Percentiles rank a stretch among this genome's conserved stretches.
Conservation (phyloP, 2,113 vertebrate genomes). For the Hyla sarda region DNA sequence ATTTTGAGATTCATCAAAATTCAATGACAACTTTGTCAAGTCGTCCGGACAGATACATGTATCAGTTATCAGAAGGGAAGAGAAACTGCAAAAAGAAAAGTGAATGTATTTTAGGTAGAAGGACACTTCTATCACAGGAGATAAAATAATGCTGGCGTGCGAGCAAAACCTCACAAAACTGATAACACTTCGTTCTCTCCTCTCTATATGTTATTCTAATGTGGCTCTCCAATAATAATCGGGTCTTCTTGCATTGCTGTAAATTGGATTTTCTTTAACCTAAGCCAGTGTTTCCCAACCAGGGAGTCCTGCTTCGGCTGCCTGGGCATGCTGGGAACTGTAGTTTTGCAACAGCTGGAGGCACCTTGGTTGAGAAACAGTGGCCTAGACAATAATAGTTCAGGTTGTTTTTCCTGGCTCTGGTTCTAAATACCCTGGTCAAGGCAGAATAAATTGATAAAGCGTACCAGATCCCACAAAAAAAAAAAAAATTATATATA, state of each 20-base stretch:
- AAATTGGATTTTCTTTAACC: background rate
- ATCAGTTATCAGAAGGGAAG: slow-evolving; percentile 17
- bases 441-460: too few relatives aligned
- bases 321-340: too few relatives aligned
- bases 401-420: too few relatives aligned
- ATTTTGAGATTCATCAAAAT: slow-evolving; percentile 42
- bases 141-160: background rate
- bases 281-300: too few relatives aligned
- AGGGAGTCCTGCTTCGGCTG: too few relatives aligned
- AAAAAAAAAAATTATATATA: too few relatives aligned
- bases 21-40: slow-evolving; percentile 44
- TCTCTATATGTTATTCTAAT: background rate
- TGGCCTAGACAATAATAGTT: too few relatives aligned
- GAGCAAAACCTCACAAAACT: background rate
- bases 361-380: too few relatives aligned
- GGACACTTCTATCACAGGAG: slow-evolving; percentile 6
- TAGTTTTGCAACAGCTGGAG: too few relatives aligned
- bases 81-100: slow-evolving; percentile 36
- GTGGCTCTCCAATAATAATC: background rate
- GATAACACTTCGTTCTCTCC: background rate
- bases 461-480: too few relatives aligned
- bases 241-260: background rate
- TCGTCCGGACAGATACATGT: slow-evolving; percentile 20
- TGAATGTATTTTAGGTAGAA: slow-evolving; percentile 26
- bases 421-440: too few relatives aligned